Evolutionary conservation across 2,797 vertebrate genomes (phyloP).

Genomic region (Parauchenoglanis punctatus): DNA sequence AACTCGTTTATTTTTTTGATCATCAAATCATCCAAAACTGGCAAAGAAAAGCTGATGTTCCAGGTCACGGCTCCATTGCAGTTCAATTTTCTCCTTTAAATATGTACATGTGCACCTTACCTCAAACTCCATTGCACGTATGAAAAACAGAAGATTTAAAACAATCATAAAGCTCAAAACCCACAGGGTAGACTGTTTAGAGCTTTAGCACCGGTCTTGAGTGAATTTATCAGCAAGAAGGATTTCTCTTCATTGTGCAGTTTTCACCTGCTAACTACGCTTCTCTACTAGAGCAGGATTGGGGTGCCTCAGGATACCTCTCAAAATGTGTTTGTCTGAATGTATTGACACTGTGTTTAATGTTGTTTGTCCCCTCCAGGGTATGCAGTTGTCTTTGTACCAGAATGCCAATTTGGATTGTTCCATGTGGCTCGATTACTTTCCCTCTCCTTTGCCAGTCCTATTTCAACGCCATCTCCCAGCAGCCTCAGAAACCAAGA

Average conservation of each 20-base stretch:
- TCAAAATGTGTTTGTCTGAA: slow-evolving; percentile 47
- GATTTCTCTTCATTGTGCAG: slow-evolving; percentile 22
- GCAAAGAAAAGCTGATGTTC: not conserved
- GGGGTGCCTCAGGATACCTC: slow-evolving; percentile 41
- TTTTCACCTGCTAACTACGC: slow-evolving; percentile 13
- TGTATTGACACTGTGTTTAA: slow-evolving; percentile 54
- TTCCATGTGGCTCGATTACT: slow-evolving; percentile 48
- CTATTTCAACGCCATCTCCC: slow-evolving; percentile 42
- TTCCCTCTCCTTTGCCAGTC: slow-evolving; percentile 32
- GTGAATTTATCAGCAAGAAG: not conserved
- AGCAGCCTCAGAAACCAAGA: slow-evolving; percentile 37
- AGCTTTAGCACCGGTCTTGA: not conserved
- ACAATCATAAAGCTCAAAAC: not conserved
- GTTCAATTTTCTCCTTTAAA: not conserved
- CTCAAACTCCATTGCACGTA: not conserved
- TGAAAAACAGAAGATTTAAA: not conserved
- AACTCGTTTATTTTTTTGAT: not conserved
- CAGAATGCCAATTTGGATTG: slow-evolving; percentile 56
- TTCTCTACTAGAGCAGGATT: slow-evolving; percentile 18
- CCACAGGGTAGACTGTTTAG: no score
- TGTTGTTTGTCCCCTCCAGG: slow-evolving; percentile 56
- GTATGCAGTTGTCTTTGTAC: slow-evolving; percentile 48
- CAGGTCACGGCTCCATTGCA: not conserved
- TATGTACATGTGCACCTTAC: not conserved
- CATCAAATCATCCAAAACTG: not conserved